Evolutionary conservation across 2,797 vertebrate species (phyloP).

Genomic region (Gadopsis marmoratus): DNA sequence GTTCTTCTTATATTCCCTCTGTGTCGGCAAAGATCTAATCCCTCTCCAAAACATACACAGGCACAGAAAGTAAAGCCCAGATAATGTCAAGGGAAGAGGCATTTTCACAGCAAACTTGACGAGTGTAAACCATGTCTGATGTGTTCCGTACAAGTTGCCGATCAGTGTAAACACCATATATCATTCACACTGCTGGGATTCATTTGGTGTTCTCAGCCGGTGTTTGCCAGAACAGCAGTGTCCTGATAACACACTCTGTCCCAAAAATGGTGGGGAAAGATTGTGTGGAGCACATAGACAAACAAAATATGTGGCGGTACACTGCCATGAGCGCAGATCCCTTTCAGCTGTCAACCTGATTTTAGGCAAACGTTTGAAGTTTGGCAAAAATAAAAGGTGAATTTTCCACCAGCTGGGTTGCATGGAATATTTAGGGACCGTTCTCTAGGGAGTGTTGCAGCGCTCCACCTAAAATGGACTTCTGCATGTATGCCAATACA

Average conservation of each 20-base stretch:
- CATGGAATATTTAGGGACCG: background rate
- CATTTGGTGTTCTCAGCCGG: slow-evolving; percentile 47
- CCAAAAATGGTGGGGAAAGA: slow-evolving; percentile 1
- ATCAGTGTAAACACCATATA: slow-evolving; percentile 59
- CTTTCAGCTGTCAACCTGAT: slow-evolving; percentile 39
- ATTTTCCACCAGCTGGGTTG: slow-evolving; percentile 4
- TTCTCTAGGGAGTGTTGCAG: background rate
- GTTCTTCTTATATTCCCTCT: slow-evolving; percentile 46
- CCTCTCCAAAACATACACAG: slow-evolving; percentile 44
- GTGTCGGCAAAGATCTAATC: slow-evolving; percentile 62
- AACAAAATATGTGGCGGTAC: slow-evolving; percentile 20
- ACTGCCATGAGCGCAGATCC: slow-evolving; percentile 25
- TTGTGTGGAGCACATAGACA: background rate
- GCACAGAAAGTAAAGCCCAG: slow-evolving; percentile 52
- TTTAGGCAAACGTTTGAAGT: slow-evolving; percentile 32
- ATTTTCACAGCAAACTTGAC: slow-evolving; percentile 56
- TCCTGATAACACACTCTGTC: slow-evolving; percentile 42
- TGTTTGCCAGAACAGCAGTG: slow-evolving; percentile 44
- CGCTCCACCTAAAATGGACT: background rate
- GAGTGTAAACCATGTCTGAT: slow-evolving; percentile 62
- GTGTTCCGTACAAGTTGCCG: slow-evolving; percentile 52
- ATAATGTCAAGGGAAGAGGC: slow-evolving; percentile 58
- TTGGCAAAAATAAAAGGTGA: slow-evolving; percentile 29
- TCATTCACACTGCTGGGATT: slow-evolving; percentile 63
- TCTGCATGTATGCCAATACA: slow-evolving; percentile 6